Base-by-base conservation (phyloP, 2,113 vertebrate genomes). In the Phalacrocorax brasilianus region DNA sequence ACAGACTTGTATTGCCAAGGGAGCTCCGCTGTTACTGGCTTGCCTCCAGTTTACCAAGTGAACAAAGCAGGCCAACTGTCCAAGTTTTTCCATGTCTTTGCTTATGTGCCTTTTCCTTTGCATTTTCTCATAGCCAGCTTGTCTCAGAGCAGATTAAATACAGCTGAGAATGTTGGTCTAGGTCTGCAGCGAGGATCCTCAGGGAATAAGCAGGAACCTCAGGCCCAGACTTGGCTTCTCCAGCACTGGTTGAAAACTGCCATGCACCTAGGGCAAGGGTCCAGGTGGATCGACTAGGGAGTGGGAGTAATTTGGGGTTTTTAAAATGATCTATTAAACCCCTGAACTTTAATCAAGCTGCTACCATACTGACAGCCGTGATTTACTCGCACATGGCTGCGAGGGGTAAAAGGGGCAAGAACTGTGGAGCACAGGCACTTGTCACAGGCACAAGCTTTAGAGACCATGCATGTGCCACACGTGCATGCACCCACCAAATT, bases 121-220 rank as follows among this genome's bases (percentile, higher is more conserved):
- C 98, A 97, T 98, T 98, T 99, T 98, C 99, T 99, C 99, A 98
- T 99, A 99, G 99, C 99, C 99, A 99, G 99, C 99, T 99, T 98
- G 99, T 99, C 99, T 99, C 99, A 99, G 98, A 98, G 98, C 99
- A 99, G 99, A 99, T 99, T 99, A 99, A 99, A 99, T 99, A 98
- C 99, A 99, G 99, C 99, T 99, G 99, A 99, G 99, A 99, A 99
- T 99, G 99, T 98, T 96, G 99, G 98, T 98, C 98, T 98, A 98
- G 98, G 98, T 98, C 98, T 98, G 98, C 98, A 98, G 98, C 92
- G 76, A 94, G 97, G 90, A 98, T 99, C 99, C 99, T 98, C 66
- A 1, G 98, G 99, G 99, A 99, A 99, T 99, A 99, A 98, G 98
- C 99, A 99, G 99, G 99, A 99, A 99, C 99, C 98, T 96, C 97